These are phyloP conservation scores for Cheilosia variabilis DNA, from an alignment of 2,888 invertebrate genomes.

Conservation along the genomic window DNA sequence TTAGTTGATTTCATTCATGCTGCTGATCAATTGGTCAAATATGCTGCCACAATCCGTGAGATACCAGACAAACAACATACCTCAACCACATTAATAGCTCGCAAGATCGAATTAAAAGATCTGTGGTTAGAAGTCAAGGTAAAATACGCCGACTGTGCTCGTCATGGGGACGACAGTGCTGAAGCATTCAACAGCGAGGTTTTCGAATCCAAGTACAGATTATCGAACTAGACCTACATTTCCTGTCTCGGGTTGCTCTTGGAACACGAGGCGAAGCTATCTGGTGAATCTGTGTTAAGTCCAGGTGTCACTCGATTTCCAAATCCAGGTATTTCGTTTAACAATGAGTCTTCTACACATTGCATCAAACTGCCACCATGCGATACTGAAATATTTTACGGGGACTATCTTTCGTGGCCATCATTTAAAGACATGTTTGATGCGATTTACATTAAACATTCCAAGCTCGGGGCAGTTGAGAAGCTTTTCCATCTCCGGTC, in stretches of 20 bases:
- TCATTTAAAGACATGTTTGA: conserved; percentile 3
- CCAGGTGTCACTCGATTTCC: not conserved
- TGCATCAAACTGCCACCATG: not conserved
- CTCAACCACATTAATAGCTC: not conserved
- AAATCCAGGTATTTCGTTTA: not conserved
- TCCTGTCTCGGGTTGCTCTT: not conserved
- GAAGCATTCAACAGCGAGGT: not conserved
- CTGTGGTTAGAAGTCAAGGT: conserved; percentile 5
- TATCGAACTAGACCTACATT: not conserved
- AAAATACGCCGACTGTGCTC: not conserved
- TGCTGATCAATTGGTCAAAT: conserved; percentile 14
- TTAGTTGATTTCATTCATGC: not conserved
- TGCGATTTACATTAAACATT: conserved; percentile 3
- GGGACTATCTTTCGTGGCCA: not conserved
- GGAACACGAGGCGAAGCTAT: not conserved
- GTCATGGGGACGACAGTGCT: not conserved
- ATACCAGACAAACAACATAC: conserved; percentile 2
- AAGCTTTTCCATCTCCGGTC: conserved; percentile 12
- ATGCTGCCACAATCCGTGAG: not conserved
- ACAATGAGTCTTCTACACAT: not conserved
- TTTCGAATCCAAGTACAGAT: not conserved
- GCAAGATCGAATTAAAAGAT: conserved; percentile 7
- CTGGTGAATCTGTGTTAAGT: not conserved
- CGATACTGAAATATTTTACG: not conserved
- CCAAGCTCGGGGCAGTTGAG: not conserved